Percentiles rank a stretch among this genome's conserved stretches.
phyloP scores from a whole-genome alignment of 2,797 vertebrate species.

The Lindbergichthys nudifrons region DNA sequence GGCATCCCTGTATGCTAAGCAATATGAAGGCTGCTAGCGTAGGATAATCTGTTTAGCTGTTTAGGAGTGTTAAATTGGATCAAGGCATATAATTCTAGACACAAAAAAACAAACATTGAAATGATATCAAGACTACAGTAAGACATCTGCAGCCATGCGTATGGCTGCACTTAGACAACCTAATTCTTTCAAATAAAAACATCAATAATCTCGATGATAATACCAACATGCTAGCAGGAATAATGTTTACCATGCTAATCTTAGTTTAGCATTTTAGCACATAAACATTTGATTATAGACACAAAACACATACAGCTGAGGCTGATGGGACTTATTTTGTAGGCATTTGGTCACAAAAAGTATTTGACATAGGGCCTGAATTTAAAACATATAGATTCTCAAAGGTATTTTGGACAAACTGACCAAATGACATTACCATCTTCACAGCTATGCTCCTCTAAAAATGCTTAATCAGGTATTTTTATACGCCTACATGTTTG shows the following conservation, averaged over 20 bases:
- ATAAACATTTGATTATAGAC: background rate
- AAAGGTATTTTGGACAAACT: background rate
- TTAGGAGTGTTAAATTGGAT: slow-evolving; percentile 19
- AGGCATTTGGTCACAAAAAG: background rate
- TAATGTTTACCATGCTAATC: slow-evolving; percentile 2
- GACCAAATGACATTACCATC: background rate
- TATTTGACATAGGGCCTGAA: background rate
- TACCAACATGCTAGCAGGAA: background rate
- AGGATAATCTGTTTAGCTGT: slow-evolving; percentile 21
- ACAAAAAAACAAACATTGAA: slow-evolving; percentile 16
- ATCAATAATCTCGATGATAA: background rate
- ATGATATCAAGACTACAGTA: slow-evolving; percentile 7
- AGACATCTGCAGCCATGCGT: background rate
- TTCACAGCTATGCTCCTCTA: background rate
- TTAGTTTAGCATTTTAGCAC: background rate
- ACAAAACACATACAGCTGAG: background rate
- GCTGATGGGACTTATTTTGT: background rate
- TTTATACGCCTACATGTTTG: background rate
- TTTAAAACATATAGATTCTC: background rate
- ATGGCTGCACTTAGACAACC: background rate
- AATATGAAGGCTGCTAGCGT: slow-evolving; percentile 20
- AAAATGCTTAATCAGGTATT: background rate
- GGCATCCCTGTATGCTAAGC: slow-evolving; percentile 46
- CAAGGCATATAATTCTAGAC: slow-evolving; percentile 10
- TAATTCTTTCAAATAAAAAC: background rate